phyloP scores from a whole-genome alignment of 2,797 vertebrate species.

The Melanotaenia maccullochi region DNA sequence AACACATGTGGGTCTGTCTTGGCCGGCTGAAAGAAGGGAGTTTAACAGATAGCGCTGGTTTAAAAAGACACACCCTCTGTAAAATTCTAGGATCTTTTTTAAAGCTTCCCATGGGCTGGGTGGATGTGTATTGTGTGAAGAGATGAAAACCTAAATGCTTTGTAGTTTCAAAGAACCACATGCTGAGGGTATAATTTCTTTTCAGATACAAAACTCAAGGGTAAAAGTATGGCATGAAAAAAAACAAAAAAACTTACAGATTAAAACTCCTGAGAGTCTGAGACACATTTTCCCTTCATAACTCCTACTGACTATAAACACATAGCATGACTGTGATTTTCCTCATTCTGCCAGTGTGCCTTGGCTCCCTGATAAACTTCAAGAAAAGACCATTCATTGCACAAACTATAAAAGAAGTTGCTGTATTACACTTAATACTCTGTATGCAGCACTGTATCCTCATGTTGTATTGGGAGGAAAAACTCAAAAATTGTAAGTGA shows the following conservation, averaged over 20 bases:
- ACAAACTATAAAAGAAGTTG: conserved; percentile 3
- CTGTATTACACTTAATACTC: conserved; percentile 3
- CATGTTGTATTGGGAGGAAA: neutral
- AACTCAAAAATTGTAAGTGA: neutral
- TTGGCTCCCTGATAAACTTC: conserved; percentile 31
- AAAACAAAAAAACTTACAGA: conserved; percentile 17
- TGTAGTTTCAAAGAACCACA: conserved; percentile 16
- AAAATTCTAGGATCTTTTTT: neutral
- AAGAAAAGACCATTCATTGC: conserved; percentile 55
- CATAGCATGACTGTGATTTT: conserved; percentile 59
- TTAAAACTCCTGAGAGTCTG: conserved; percentile 36
- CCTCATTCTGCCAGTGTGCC: conserved; percentile 36
- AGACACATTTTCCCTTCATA: conserved; percentile 60
- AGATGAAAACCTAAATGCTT: neutral
- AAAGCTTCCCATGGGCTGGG: conserved; percentile 20
- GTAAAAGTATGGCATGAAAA: conserved; percentile 15
- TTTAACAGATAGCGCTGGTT: conserved; percentile 56
- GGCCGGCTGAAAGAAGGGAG: neutral
- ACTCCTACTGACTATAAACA: conserved; percentile 47
- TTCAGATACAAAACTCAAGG: neutral
- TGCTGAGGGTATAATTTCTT: conserved; percentile 19
- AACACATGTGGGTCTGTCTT: neutral
- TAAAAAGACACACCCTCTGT: conserved; percentile 34
- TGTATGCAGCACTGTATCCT: neutral
- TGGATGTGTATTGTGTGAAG: conserved; percentile 16